These are phyloP conservation scores for Cyclophora punctaria DNA, from an alignment of 2,888 invertebrate genomes.

Conservation along the genomic window DNA sequence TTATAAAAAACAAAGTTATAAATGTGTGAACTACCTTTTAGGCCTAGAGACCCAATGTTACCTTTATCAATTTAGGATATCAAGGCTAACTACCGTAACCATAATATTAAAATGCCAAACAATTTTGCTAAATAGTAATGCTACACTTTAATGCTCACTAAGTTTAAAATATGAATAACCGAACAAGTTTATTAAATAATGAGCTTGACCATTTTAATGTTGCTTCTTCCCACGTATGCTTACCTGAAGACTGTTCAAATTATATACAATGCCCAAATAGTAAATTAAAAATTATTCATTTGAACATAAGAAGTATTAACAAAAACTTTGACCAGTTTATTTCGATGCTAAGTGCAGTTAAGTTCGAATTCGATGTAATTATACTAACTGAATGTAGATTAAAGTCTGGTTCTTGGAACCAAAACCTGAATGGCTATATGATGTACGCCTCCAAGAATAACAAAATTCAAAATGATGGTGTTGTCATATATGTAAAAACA, in stretches of 20 bases:
- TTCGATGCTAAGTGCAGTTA: neutral
- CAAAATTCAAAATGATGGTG: constrained; percentile 10
- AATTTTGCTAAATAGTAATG: neutral
- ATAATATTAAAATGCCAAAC: neutral
- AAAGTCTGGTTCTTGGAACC: neutral
- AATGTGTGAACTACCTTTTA: neutral
- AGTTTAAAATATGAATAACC: too few species aligned
- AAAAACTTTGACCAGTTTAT: constrained; percentile 8
- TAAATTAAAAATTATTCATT: constrained; percentile 2
- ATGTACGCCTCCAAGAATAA: neutral
- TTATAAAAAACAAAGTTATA: neutral
- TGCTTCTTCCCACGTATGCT: neutral
- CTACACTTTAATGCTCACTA: neutral
- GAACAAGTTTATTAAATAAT: neutral
- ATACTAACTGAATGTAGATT: constrained; percentile 12
- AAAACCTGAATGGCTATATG: constrained; percentile 3
- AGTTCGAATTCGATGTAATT: constrained; percentile 5
- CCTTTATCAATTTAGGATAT: neutral
- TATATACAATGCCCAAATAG: neutral
- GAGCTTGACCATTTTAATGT: neutral
- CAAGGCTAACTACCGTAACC: neutral
- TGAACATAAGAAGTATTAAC: constrained; percentile 10
- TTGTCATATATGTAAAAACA: constrained; percentile 4
- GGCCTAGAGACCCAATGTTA: neutral
- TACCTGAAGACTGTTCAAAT: neutral